Percentiles rank a stretch among this genome's conserved stretches.
Evolutionary conservation across 2,113 vertebrate species (phyloP).

Genomic region (Oxyura jamaicensis): DNA sequence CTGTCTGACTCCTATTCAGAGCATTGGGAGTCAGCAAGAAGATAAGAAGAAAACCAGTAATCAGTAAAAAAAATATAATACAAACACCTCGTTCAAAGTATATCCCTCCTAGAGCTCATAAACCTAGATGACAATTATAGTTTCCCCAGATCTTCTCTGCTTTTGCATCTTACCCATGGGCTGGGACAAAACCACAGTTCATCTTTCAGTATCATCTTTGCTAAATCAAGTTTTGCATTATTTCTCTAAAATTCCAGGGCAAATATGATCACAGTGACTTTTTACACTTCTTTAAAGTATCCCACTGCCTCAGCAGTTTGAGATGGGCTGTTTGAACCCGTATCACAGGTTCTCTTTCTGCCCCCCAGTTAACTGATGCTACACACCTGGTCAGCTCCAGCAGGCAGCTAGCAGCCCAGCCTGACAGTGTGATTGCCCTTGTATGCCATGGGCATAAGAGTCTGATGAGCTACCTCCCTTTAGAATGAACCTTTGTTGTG

Average conservation of each 20-base stretch:
- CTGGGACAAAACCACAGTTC: neutral
- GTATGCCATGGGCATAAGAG: fast-evolving
- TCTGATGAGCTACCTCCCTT: neutral
- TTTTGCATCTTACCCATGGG: neutral
- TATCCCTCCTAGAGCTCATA: neutral
- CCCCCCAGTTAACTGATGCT: neutral
- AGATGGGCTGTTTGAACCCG: neutral
- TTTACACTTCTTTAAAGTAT: neutral
- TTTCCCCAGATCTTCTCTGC: neutral
- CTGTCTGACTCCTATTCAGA: neutral
- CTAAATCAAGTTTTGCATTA: neutral
- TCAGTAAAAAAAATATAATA: neutral
- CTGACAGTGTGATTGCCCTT: neutral
- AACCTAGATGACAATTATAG: neutral
- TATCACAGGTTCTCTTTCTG: neutral
- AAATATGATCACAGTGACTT: neutral
- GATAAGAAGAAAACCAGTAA: neutral
- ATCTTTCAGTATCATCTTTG: neutral
- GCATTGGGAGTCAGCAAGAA: neutral
- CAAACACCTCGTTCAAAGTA: neutral
- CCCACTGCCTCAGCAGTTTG: neutral
- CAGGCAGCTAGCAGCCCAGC: neutral
- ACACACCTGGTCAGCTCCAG: neutral
- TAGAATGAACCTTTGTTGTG: neutral
- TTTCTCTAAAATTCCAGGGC: neutral